These are phyloP conservation scores for Aphaenogaster ashmeadi DNA, from an alignment of 1,140 invertebrate genomes.

Conservation along the genomic window DNA sequence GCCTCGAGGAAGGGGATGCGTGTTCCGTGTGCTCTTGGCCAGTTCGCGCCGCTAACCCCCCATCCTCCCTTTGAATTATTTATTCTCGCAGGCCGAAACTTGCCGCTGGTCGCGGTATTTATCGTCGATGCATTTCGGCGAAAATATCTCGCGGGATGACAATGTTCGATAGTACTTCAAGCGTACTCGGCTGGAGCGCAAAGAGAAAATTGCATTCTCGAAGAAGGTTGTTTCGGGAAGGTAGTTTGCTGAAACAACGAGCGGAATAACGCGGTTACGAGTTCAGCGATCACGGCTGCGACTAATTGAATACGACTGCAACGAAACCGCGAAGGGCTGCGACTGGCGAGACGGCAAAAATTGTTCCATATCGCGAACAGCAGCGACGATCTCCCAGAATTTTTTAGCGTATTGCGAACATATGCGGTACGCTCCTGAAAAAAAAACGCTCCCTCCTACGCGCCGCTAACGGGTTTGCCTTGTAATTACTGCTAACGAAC, in stretches of 20 bases:
- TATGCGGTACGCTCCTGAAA: neutral
- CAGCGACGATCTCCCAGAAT: neutral
- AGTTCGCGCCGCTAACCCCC: constrained; percentile 36
- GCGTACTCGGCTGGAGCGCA: neutral
- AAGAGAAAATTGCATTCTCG: neutral
- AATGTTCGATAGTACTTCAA: too few species aligned
- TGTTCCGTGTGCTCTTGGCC: constrained; percentile 31
- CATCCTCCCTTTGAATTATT: constrained; percentile 54
- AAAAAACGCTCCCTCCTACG: constrained; percentile 58
- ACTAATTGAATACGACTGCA: constrained; percentile 45
- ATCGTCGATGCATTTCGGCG: neutral
- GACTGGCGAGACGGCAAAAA: constrained; percentile 8
- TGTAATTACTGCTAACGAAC: constrained; percentile 77
- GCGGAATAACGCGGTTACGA: constrained; percentile 50
- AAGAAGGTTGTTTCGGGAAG: neutral
- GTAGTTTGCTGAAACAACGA: constrained; percentile 32
- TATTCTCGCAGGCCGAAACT: constrained; percentile 26
- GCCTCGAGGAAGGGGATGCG: constrained; percentile 43
- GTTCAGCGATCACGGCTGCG: constrained; percentile 40
- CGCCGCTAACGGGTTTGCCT: constrained; percentile 69
- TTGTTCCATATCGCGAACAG: constrained; percentile 2
- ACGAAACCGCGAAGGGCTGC: neutral
- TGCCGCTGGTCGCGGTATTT: neutral
- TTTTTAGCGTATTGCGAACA: constrained; percentile 3
- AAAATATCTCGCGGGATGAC: neutral